Conservation (phyloP, 2,888 invertebrate genomes). For the Saturnia japonica region DNA sequence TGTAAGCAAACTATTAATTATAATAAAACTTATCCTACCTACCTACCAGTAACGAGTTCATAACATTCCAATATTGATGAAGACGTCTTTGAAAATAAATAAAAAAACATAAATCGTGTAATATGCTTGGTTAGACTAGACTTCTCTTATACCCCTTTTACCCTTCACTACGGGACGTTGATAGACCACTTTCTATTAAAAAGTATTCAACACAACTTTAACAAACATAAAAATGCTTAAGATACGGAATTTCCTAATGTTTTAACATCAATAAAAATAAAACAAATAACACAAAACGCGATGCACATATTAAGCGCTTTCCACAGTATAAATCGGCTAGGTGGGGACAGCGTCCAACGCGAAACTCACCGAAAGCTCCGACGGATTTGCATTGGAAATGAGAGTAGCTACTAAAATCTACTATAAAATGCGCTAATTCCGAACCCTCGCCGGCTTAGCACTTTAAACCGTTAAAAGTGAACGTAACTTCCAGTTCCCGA, state of each 20-base stretch:
- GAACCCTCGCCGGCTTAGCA: constrained; percentile 41
- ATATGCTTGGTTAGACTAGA: not conserved
- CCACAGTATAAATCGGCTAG: not conserved
- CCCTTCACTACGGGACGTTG: not conserved
- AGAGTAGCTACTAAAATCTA: constrained; percentile 52
- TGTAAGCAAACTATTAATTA: not conserved
- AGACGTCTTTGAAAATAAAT: not conserved
- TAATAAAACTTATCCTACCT: not conserved
- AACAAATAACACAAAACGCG: not conserved
- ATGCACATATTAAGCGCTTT: not conserved
- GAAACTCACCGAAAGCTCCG: constrained; percentile 44
- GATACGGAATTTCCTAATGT: not conserved
- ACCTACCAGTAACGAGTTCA: not conserved
- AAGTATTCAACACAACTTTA: not conserved
- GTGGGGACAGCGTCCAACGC: constrained; percentile 19
- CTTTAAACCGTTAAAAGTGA: constrained; percentile 49
- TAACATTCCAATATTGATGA: not conserved
- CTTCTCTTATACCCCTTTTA: not conserved
- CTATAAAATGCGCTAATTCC: constrained; percentile 62
- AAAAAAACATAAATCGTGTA: not conserved
- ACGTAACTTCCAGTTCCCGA: constrained; percentile 20
- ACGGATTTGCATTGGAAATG: constrained; percentile 70
- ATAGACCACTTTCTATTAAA: not conserved
- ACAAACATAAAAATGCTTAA: not conserved
- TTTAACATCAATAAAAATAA: not conserved